These are phyloP conservation scores for Atherinomorus stipes DNA, from an alignment of 2,113 vertebrate genomes.

Conservation along the genomic window DNA sequence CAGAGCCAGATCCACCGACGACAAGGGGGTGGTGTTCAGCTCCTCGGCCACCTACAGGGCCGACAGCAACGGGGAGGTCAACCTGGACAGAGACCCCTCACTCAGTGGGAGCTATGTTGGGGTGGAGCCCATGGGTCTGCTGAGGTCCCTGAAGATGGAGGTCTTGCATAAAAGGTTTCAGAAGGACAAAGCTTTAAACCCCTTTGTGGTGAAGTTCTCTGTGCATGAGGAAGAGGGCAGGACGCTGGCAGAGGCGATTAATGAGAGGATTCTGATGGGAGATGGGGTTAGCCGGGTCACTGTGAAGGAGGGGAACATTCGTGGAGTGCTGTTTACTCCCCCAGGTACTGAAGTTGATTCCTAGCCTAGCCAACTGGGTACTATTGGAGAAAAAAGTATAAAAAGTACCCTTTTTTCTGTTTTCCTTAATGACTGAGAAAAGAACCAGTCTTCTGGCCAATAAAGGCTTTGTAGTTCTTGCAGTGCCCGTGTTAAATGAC, in stretches of 20 bases:
- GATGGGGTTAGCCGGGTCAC: slow-evolving; percentile 35
- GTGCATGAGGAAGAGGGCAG: slow-evolving; percentile 44
- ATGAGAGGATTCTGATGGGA: slow-evolving; percentile 61
- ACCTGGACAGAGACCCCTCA: slow-evolving; percentile 54
- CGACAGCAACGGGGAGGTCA: slow-evolving; percentile 47
- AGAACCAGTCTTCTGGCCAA: slow-evolving; percentile 66
- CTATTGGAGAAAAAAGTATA: too few relatives aligned
- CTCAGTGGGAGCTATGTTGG: slow-evolving; percentile 61
- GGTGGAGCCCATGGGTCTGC: slow-evolving; percentile 67
- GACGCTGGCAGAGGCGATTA: slow-evolving; percentile 53
- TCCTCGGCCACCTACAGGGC: slow-evolving; percentile 63
- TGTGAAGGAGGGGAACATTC: slow-evolving; percentile 42
- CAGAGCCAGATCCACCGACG: slow-evolving; percentile 42
- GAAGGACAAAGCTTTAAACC: slow-evolving; percentile 10
- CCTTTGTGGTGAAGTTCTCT: slow-evolving; percentile 60
- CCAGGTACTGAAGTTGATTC: too few relatives aligned
- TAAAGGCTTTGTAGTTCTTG: slow-evolving; percentile 65
- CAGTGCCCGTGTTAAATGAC: slow-evolving; percentile 14
- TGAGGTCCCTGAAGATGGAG: slow-evolving; percentile 59
- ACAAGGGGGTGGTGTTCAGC: slow-evolving; percentile 28
- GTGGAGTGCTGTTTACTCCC: slow-evolving; percentile 64
- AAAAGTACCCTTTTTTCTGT: neutral
- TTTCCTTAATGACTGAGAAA: slow-evolving; percentile 58
- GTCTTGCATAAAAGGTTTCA: slow-evolving; percentile 10
- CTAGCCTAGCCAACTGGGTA: too few relatives aligned